Percentiles rank a stretch among this genome's conserved stretches.
phyloP scores from a whole-genome alignment of 1,140 invertebrate genomes.

The Bombus superbus region DNA sequence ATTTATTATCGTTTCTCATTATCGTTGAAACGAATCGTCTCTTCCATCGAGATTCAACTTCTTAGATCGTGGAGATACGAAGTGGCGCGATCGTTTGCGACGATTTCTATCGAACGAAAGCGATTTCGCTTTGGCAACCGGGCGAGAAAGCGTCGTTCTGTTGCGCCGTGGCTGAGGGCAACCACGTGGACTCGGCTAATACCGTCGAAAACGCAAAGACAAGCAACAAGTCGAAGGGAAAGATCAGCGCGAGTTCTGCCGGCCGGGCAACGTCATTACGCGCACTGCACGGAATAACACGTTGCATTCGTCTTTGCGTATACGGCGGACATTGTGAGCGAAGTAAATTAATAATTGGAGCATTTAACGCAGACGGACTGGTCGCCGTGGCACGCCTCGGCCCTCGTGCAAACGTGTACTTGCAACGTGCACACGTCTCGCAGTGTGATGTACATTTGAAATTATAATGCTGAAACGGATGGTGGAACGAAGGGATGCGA shows the following conservation, averaged over 20 bases:
- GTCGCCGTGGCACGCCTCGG: not conserved
- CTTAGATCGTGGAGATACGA: no score
- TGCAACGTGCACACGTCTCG: not conserved
- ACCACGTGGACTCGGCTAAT: slow-evolving; percentile 23
- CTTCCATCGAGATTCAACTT: no score
- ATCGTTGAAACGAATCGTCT: no score
- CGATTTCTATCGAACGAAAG: not conserved
- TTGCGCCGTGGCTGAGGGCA: not conserved
- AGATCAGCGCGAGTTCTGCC: slow-evolving; percentile 44
- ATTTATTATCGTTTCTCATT: no score
- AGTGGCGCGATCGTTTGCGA: not conserved
- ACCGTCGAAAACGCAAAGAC: slow-evolving; percentile 4
- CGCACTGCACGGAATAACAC: slow-evolving; percentile 62
- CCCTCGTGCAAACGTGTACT: not conserved
- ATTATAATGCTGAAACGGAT: slow-evolving; percentile 17
- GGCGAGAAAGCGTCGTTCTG: not conserved
- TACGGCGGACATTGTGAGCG: slow-evolving; percentile 65
- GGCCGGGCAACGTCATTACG: slow-evolving; percentile 63
- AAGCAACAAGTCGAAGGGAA: not conserved
- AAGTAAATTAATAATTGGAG: slow-evolving; percentile 75
- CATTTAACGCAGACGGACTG: slow-evolving; percentile 49
- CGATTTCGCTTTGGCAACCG: not conserved
- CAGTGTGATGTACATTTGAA: slow-evolving; percentile 18
- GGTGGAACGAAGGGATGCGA: not conserved
- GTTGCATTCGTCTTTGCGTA: slow-evolving; percentile 59